Evolutionary conservation across 2,888 invertebrate species (phyloP), one percentile per base, ranked within the genome.

Genomic region (Panzeria rudis): DNA sequence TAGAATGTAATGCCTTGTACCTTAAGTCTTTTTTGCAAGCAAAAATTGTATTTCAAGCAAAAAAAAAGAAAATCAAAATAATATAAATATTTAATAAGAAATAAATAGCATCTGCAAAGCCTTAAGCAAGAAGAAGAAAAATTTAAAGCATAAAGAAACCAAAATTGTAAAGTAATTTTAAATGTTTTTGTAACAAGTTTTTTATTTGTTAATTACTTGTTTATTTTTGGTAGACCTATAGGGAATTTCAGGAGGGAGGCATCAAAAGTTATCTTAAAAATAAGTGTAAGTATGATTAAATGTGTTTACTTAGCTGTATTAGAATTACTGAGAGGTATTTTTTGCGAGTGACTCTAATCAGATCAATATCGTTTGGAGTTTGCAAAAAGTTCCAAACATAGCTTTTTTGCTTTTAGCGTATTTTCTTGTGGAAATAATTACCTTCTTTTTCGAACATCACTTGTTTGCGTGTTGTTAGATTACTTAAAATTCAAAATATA

Each of bases 381-480:
- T 13, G 1, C 35, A 8, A 47, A 17, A 2, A 2, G 47, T n/a
- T n/a, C 8, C 11, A 17, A 20, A 23, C 20, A 50, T 2, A 17
- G 6, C 15, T 38, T 29, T 29, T 54, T 13, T 0, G 9, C 25
- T 17, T 7, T 17, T 25, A 54, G 23, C 13, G 25, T 54, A 25
- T 13, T 25, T 54, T 23, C 13, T 23, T 25, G 20, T 13, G 3
- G 11, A 3, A 7, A 13, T 1, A 23, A 13, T 23, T 23, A 2
- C 3, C 11, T 13, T 25, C 17, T 25, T 29, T 29, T 54, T 25
- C 13, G 0, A 15, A 25, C 25, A 13, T 23, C 32, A 44, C 64
- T 41, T 54, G 64, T 38, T 77, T 52, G 69, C 69, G 50, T 78
- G 59, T 52, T 68, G 4, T 61, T 15, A 11, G 29, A 61, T 61